Base-by-base conservation (phyloP, 2,797 vertebrate genomes). In the Austrolebias charrua region DNA sequence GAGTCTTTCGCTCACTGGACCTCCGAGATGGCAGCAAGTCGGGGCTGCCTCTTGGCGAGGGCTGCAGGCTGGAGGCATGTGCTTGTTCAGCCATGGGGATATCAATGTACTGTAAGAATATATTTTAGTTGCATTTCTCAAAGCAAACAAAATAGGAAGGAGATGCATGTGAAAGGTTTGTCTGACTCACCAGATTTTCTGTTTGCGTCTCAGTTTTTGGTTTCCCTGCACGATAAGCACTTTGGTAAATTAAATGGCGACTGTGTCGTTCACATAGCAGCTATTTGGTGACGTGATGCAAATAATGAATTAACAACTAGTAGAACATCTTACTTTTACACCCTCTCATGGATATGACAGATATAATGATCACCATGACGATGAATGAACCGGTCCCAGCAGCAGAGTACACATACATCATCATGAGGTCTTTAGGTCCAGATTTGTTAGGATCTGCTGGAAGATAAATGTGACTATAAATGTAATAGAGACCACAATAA, bases 311-410 rank as follows among this genome's bases (percentile, higher is more conserved):
- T 7, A 46, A 19, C 31, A 24, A 24, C 24, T 24, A 1, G 2
- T 24, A 3, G 3, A 24, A 24, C 6, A 0, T 1, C 63, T 80
- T 56, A 91, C 88, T 79, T 84, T 48, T 84, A 33, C 86, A 85
- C 0, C 73, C 55, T 18, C 0, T 55, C 59, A 86, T 58, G 5
- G 45, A 66, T 11, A 73, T 5, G 2, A 88, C 29, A 8, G 84
- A 80, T 51, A 81, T 29, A 16, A 75, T 35, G 1, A 86, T 82
- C 3, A 88, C 81, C 0, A 80, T 8, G 38, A 80, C 1, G 54
- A 90, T 69, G 2, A 91, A 56, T 1, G 28, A 33, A 18, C 11
- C 0, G 0, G 76, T 79, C 38, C 88, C 86, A 44, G 49, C 55
- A 51, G 49, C 62, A 10, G 4, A 0, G 62, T 78, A 87, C 2